phyloP scores from a whole-genome alignment of 2,113 vertebrate species.

The Scytalopus superciliaris region DNA sequence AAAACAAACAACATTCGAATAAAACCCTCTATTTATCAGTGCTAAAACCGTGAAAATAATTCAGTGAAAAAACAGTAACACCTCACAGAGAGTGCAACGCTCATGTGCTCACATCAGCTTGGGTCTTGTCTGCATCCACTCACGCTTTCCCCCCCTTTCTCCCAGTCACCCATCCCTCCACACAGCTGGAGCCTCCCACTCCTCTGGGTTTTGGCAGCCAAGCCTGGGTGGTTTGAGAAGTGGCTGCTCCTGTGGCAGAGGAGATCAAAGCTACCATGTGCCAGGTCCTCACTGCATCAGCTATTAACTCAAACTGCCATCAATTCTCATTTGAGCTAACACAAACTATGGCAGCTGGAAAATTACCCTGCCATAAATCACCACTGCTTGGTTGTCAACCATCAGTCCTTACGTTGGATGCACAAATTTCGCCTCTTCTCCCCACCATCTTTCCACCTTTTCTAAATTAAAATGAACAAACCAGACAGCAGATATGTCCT shows the following conservation, averaged over 20 bases:
- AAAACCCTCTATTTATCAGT: not conserved
- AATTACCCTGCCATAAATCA: slow-evolving; percentile 8
- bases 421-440: not conserved
- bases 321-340: not conserved
- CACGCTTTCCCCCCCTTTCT: not conserved
- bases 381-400: not conserved
- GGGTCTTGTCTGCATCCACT: not conserved
- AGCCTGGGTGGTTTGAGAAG: not conserved
- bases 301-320: not conserved
- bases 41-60: not conserved
- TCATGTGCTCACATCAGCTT: rapidly evolving
- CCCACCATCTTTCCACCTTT: not conserved
- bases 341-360: slow-evolving; percentile 22
- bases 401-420: not conserved
- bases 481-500: not conserved
- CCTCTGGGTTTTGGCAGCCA: not conserved
- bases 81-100: rapidly evolving
- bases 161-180: not conserved
- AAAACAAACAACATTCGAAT: slow-evolving; percentile 39
- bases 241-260: not conserved
- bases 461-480: not conserved
- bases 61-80: not conserved
- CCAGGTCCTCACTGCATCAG: not conserved
- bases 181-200: rapidly evolving
- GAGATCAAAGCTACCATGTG: not conserved